These are phyloP conservation scores for Drosophila paracracens DNA, from an alignment of 2,888 invertebrate species.

Conservation along the genomic window DNA sequence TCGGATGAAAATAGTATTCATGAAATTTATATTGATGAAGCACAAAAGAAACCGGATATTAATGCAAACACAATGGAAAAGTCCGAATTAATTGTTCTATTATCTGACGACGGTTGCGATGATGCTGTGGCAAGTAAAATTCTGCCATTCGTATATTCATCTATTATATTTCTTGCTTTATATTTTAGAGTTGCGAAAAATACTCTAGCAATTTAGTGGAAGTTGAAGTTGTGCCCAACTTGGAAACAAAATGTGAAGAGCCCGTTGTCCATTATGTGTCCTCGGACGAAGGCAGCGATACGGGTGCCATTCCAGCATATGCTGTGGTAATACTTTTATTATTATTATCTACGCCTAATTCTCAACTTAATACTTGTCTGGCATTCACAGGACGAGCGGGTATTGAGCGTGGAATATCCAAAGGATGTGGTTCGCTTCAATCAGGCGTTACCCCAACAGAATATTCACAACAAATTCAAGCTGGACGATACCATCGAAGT, in stretches of 20 bases:
- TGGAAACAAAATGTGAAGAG: neutral
- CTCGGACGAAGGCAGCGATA: conserved; percentile 56
- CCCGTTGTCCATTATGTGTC: conserved; percentile 29
- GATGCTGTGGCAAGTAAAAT: conserved; percentile 18
- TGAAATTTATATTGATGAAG: neutral
- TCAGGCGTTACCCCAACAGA: conserved; percentile 49
- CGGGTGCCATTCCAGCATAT: conserved; percentile 78
- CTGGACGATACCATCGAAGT: conserved; percentile 29
- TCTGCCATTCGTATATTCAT: neutral
- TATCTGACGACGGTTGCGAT: conserved; percentile 24
- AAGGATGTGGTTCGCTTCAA: conserved; percentile 66
- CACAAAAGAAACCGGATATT: neutral
- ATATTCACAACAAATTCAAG: conserved; percentile 28
- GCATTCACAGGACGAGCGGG: conserved; percentile 63
- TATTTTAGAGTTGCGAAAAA: conserved; percentile 13
- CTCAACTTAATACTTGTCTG: neutral
- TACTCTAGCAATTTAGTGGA: neutral
- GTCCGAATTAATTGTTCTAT: neutral
- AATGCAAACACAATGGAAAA: neutral
- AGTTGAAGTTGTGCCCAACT: neutral
- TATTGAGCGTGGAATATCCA: conserved; percentile 77
- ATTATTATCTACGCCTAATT: neutral
- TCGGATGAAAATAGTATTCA: neutral
- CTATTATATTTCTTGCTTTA: neutral
- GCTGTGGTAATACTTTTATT: conserved; percentile 69